These are phyloP conservation scores for Rallus limicola DNA, from an alignment of 2,113 vertebrate species.

Conservation along the genomic window DNA sequence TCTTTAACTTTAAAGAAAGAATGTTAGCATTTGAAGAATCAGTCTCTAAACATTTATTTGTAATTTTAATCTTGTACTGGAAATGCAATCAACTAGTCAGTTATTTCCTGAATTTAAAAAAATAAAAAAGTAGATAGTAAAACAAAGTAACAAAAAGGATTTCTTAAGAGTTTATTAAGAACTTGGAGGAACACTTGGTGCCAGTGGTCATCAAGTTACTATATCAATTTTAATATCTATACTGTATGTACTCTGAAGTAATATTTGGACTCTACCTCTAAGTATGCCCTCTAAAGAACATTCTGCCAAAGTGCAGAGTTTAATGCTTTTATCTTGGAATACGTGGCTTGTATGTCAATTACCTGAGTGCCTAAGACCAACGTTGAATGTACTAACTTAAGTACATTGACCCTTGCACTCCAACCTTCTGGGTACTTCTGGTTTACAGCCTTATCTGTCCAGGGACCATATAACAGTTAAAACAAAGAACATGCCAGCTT, in stretches of 20 bases:
- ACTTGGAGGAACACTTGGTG: background rate
- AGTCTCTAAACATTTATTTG: background rate
- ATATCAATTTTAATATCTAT: background rate
- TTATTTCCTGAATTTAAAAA: background rate
- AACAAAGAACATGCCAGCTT: background rate
- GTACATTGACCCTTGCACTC: conserved; percentile 46
- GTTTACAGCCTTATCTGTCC: conserved; percentile 22
- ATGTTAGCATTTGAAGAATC: background rate
- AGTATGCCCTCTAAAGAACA: background rate
- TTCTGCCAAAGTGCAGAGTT: background rate
- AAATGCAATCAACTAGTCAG: background rate
- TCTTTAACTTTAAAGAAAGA: conserved; percentile 9
- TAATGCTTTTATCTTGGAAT: conserved; percentile 1
- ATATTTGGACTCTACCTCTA: background rate
- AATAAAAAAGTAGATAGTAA: background rate
- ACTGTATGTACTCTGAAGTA: background rate
- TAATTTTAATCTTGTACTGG: background rate
- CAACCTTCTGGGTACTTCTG: conserved; percentile 20
- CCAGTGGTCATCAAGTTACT: background rate
- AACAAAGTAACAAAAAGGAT: background rate
- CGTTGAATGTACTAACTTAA: background rate
- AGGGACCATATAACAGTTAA: background rate
- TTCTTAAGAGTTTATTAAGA: background rate
- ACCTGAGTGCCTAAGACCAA: background rate
- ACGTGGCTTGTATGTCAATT: conserved; percentile 7